A percentile compares a stretch with the other conserved stretches of the same genome.
Evolutionary conservation across 23 tunicate species (phyloP).

Genomic region (Trididemnum miniatum): DNA sequence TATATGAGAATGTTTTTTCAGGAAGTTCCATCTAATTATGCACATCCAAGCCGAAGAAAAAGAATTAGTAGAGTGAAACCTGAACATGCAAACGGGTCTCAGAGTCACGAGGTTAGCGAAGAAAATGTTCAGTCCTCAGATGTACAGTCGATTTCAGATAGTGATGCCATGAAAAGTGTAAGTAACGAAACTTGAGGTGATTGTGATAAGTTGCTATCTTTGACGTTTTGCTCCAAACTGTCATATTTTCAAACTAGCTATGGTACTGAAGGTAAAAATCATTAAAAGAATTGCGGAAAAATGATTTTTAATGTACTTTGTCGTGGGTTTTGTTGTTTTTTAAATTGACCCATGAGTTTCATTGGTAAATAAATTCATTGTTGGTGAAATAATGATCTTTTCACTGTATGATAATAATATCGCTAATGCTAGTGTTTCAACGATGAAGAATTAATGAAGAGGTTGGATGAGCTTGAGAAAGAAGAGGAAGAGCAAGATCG

Average conservation of each 20-base stretch:
- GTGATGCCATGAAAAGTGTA: background rate
- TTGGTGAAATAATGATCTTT: no score
- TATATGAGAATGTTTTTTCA: background rate
- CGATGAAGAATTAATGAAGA: conserved; percentile 50
- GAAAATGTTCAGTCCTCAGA: background rate
- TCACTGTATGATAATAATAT: no score
- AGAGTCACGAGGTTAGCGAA: background rate
- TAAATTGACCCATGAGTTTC: no score
- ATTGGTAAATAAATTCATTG: no score
- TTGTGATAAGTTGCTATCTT: no score
- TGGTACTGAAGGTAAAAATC: no score
- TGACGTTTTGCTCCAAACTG: no score
- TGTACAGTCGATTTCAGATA: background rate
- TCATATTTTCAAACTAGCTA: no score
- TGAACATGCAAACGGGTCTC: background rate
- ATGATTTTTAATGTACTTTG: no score
- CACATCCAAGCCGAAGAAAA: conserved; percentile 69
- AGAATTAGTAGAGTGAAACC: conserved; percentile 66
- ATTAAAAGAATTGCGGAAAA: no score
- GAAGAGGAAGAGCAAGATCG: conserved; percentile 69
- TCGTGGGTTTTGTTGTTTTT: no score
- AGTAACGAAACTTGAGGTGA: no score
- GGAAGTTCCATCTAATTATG: conserved; percentile 59
- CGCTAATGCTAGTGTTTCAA: background rate
- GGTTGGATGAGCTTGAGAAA: conserved; percentile 71